A percentile compares a stretch with the other conserved stretches of the same genome.
Conservation (phyloP, 2,888 invertebrate genomes). For the Xylophagus ater region DNA sequence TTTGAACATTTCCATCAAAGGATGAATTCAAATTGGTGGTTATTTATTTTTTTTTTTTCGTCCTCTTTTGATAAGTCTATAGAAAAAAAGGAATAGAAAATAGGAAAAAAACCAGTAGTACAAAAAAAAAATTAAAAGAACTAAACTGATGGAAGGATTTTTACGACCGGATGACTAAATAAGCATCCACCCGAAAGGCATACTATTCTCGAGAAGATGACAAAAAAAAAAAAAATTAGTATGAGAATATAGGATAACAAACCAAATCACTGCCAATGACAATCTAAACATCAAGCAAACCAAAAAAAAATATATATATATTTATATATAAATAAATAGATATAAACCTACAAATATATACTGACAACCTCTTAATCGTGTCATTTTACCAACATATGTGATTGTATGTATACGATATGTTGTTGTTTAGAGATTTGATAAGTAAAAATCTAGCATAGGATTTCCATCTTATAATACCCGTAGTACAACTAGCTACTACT, state of each 20-base stretch:
- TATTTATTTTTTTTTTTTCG: too few species aligned
- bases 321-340: conserved; percentile 9
- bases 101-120: conserved; percentile 2
- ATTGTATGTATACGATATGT: too few species aligned
- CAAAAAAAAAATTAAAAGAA: conserved; percentile 5
- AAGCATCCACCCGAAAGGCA: not conserved
- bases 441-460: too few species aligned
- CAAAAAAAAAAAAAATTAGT: conserved; percentile 11
- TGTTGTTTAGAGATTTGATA: too few species aligned
- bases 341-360: conserved; percentile 10
- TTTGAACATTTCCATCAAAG: conserved; percentile 3
- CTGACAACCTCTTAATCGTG: conserved; percentile 18
- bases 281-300: conserved; percentile 14
- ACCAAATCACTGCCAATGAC: conserved; percentile 18
- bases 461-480: too few species aligned
- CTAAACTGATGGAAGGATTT: conserved; percentile 14
- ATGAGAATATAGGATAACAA: conserved; percentile 11
- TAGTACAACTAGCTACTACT: too few species aligned
- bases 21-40: conserved; percentile 11
- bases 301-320: not conserved
- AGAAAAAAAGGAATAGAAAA: too few species aligned
- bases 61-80: too few species aligned
- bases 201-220: not conserved
- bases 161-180: conserved; percentile 15
- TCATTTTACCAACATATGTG: conserved; percentile 18